Conservation (phyloP, 2,113 vertebrate species). For the Pyxicephalus adspersus region DNA sequence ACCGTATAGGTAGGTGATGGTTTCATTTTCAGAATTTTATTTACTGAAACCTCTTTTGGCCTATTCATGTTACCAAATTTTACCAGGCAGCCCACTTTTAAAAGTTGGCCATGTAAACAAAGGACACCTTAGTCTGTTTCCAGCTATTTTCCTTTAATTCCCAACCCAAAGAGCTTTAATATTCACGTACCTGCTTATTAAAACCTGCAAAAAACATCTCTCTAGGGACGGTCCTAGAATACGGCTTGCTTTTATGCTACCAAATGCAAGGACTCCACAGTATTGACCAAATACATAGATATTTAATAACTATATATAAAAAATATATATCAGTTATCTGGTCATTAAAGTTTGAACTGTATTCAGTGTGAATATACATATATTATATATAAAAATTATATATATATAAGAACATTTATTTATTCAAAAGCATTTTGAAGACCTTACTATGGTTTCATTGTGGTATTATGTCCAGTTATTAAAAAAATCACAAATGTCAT, state of each 20-base stretch:
- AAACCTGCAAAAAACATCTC: background rate
- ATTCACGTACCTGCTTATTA: background rate
- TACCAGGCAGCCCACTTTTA: too few relatives aligned
- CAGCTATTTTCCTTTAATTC: too few relatives aligned
- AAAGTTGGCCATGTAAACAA: too few relatives aligned
- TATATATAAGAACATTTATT: constrained; percentile 68
- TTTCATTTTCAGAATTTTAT: too few relatives aligned
- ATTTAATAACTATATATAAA: constrained; percentile 40
- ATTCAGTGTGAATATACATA: constrained; percentile 61
- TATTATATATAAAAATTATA: constrained; percentile 62
- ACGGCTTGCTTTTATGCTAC: background rate
- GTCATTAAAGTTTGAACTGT: constrained; percentile 62
- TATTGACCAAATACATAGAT: constrained; percentile 30
- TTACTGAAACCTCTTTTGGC: too few relatives aligned
- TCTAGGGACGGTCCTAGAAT: too few relatives aligned
- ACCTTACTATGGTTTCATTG: constrained; percentile 71
- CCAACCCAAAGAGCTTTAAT: too few relatives aligned
- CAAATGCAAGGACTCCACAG: background rate
- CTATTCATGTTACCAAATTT: too few relatives aligned
- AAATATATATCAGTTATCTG: constrained; percentile 57
- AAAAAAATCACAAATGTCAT: background rate
- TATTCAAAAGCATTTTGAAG: constrained; percentile 73
- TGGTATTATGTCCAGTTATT: constrained; percentile 67
- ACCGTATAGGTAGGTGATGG: too few relatives aligned
- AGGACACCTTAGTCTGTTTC: too few relatives aligned